phyloP scores from a whole-genome alignment of 2,113 vertebrate species.

The Hemichromis elongatus region DNA sequence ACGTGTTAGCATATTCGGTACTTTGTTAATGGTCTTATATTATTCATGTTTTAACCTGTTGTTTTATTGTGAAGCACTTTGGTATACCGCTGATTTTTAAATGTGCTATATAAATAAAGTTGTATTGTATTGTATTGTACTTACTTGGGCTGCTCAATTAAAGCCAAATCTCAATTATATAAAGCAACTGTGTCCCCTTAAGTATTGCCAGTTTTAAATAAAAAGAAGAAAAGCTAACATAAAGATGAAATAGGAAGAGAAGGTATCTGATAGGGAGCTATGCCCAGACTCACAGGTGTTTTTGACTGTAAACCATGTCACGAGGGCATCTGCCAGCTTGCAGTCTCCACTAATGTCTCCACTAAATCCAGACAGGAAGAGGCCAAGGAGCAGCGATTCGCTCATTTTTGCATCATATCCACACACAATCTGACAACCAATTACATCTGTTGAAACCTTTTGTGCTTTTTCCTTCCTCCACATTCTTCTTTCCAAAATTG shows the following conservation, averaged over 20 bases:
- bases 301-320: not conserved
- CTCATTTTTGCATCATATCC: not conserved
- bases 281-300: not conserved
- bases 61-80: too few relatives aligned
- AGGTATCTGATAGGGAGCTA: not conserved
- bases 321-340: not conserved
- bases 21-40: too few relatives aligned
- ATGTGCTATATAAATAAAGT: too few relatives aligned
- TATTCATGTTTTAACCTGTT: too few relatives aligned
- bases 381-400: not conserved
- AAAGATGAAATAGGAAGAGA: not conserved
- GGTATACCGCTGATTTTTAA: too few relatives aligned
- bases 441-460: not conserved
- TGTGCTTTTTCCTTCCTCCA: not conserved
- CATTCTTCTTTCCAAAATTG: not conserved
- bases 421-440: not conserved
- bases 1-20: too few relatives aligned
- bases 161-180: accelerated
- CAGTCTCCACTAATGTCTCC: not conserved
- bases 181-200: not conserved
- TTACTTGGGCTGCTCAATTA: not conserved
- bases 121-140: too few relatives aligned
- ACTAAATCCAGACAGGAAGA: not conserved
- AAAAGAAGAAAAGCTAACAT: not conserved
- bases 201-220: not conserved